Evolutionary conservation across 2,888 invertebrate genomes (phyloP), one percentile per base, ranked within the genome.

Genomic region (Limnephilus lunatus): DNA sequence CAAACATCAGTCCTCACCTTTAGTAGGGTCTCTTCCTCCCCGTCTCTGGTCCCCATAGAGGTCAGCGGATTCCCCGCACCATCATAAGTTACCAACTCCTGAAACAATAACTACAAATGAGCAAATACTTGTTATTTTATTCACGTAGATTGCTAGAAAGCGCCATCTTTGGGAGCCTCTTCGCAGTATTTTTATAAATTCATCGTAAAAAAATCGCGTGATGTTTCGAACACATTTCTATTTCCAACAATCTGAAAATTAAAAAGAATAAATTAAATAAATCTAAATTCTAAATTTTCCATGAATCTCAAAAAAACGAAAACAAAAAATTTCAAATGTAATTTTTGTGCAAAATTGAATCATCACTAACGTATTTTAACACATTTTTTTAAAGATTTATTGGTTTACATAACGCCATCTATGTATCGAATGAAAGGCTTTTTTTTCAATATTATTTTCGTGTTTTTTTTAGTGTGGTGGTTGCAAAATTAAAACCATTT

Each of bases 41-140:
- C 14, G 0, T 82, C 31, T 14, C 86, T 35, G 86, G 14, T 30
- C 44, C 86, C 86, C 44, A 39, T 35, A 11, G 48, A 86, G 30
- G 86, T 48, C 86, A 86, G n/a, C n/a, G n/a, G 39, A 14, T 48
- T 86, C n/a, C 15, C 30, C n/a, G 15, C 44, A 30, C 48, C 44
- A 14, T 83, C 83, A 39, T 83, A 83, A 32, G 32, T 83, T 39
- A 48, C 86, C 48, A 86, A 86, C 48, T 86, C 86, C 86, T 86
- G 86, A 44, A 86, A 86, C 82, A 32, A 82, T 14, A 31, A 32
- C 4, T 1, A 14, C 82, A 82, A 15, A 7, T 82, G 5, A 25
- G 68, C 25, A 68, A 68, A 44, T 44, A 1, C 5, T 68, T 68
- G 7, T 39, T 68, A 25, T 68, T 68, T 4, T 68, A 25, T 68